These are phyloP conservation scores for Leptopilina drosophilae DNA, from an alignment of 2,888 invertebrate genomes.

Conservation along the genomic window DNA sequence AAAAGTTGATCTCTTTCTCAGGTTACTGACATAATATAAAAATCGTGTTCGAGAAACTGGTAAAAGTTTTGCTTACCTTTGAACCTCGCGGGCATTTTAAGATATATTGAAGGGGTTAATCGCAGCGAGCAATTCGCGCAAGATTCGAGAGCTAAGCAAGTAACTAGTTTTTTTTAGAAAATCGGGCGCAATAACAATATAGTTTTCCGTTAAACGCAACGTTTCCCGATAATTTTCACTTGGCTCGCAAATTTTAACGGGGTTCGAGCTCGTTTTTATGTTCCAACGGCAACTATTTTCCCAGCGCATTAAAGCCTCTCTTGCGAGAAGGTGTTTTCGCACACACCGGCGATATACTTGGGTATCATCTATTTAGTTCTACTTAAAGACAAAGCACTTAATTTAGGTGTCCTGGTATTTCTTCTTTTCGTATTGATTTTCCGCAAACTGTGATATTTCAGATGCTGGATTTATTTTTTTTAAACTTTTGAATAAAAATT, in stretches of 20 bases:
- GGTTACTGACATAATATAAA: slow-evolving; percentile 4
- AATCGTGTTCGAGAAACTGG: background rate
- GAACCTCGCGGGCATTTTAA: background rate
- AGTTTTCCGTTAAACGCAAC: slow-evolving; percentile 38
- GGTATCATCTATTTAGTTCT: slow-evolving; percentile 50
- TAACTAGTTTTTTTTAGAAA: slow-evolving; percentile 15
- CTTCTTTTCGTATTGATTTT: too few relatives aligned
- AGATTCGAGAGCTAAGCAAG: background rate
- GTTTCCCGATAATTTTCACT: slow-evolving; percentile 33
- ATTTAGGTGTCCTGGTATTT: slow-evolving; percentile 44
- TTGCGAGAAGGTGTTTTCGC: slow-evolving; percentile 46
- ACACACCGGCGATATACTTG: slow-evolving; percentile 53
- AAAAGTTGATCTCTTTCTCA: background rate
- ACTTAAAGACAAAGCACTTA: slow-evolving; percentile 58
- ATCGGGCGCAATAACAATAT: slow-evolving; percentile 33
- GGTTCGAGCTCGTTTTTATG: slow-evolving; percentile 24
- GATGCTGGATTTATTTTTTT: too few relatives aligned
- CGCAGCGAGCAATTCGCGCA: slow-evolving; percentile 16
- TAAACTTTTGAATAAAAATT: too few relatives aligned
- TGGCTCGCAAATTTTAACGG: slow-evolving; percentile 41
- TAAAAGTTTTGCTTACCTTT: slow-evolving; percentile 4
- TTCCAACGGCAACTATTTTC: slow-evolving; percentile 24
- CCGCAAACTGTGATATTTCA: too few relatives aligned
- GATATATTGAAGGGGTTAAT: background rate
- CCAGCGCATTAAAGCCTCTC: slow-evolving; percentile 8